These are phyloP conservation scores for Silurus aristotelis DNA, from an alignment of 2,797 vertebrate species.

Conservation along the genomic window DNA sequence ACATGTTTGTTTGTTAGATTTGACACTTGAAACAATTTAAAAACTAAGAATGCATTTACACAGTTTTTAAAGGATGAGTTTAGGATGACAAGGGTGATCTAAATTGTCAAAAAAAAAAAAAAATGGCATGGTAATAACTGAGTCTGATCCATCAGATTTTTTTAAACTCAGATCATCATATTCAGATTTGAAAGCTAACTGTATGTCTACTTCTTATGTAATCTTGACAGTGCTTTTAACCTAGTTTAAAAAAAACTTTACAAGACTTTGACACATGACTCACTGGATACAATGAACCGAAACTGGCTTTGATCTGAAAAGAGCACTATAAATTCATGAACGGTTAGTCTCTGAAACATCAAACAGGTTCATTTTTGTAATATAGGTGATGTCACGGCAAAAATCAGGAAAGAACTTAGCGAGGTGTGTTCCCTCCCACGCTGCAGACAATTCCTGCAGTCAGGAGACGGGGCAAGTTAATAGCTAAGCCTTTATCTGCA, in stretches of 20 bases:
- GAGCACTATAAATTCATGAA: constrained; percentile 25
- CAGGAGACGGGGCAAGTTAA: constrained; percentile 46
- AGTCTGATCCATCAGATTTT: neutral
- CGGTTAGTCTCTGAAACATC: constrained; percentile 49
- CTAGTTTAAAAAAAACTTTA: constrained; percentile 7
- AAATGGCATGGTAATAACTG: neutral
- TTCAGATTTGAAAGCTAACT: neutral
- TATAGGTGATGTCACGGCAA: constrained; percentile 30
- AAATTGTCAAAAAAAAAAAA: too few species aligned
- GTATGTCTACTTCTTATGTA: neutral
- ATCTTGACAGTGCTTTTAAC: neutral
- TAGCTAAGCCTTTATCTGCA: constrained; percentile 55
- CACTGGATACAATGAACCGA: constrained; percentile 31
- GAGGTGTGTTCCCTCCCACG: constrained; percentile 47
- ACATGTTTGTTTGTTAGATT: neutral
- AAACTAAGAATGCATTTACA: neutral
- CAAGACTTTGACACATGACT: neutral
- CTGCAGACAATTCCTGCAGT: constrained; percentile 36
- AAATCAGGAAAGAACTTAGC: constrained; percentile 35
- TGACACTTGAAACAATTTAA: neutral
- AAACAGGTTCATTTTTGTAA: constrained; percentile 49
- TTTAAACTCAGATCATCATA: neutral
- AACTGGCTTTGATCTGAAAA: constrained; percentile 42
- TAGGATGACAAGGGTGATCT: neutral
- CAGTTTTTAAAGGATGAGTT: too few species aligned